A percentile compares a stretch with the other conserved stretches of the same genome.
phyloP scores from a whole-genome alignment of 2,888 invertebrate species.

The Tholera decimalis region DNA sequence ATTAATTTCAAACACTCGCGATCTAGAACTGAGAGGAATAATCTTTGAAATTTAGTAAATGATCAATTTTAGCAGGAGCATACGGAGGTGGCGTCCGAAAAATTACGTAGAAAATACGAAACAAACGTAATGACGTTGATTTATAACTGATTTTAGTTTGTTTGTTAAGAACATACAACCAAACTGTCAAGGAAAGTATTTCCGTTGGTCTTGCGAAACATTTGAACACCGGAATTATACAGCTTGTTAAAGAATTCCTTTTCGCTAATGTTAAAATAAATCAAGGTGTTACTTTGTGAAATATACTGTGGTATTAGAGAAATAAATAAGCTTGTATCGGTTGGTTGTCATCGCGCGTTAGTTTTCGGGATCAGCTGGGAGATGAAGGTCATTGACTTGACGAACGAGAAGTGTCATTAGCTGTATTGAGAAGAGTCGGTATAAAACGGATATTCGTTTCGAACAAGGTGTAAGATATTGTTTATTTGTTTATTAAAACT shows the following conservation, averaged over 20 bases:
- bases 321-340: constrained; percentile 37
- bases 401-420: constrained; percentile 27
- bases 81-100: constrained; percentile 65
- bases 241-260: constrained; percentile 58
- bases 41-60: constrained; percentile 75
- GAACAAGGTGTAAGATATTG: neutral
- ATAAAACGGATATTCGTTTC: neutral
- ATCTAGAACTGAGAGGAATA: constrained; percentile 73
- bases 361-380: constrained; percentile 37
- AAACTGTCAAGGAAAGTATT: constrained; percentile 54
- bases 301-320: constrained; percentile 1
- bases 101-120: constrained; percentile 66
- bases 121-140: constrained; percentile 68
- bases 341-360: constrained; percentile 39
- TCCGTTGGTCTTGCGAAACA: constrained; percentile 57
- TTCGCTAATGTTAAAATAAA: constrained; percentile 59
- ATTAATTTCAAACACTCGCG: constrained; percentile 65
- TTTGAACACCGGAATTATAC: constrained; percentile 59
- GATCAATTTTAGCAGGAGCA: constrained; percentile 65
- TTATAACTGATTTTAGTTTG: constrained; percentile 69
- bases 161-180: constrained; percentile 61
- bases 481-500: neutral
- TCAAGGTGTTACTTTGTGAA: constrained; percentile 41
- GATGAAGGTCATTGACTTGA: constrained; percentile 50
- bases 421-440: constrained; percentile 3